Evolutionary conservation across 2,888 invertebrate species (phyloP), one percentile per base, ranked within the genome.

Genomic region (Hoplodrina blanda): DNA sequence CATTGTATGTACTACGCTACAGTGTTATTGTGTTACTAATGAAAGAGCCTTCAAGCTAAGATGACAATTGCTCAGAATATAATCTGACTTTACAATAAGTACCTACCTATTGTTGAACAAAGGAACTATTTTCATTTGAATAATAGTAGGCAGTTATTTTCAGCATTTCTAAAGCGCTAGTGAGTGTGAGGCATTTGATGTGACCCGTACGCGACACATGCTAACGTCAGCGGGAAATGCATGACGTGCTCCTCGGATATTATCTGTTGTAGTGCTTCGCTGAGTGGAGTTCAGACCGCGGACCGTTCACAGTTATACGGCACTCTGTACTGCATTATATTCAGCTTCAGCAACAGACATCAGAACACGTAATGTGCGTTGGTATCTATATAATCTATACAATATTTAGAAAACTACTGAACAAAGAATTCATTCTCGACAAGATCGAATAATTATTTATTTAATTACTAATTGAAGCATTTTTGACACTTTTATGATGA

Each of bases 161-260:
- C 44, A 37, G 13, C 19, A 6, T 20, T 33, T 46, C 37, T n/a
- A 15, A 33, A 33, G 33, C 33, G 20, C 33, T 69, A 10, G 8
- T 57, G 6, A n/a, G 15, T 53, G 19, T 30, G 30, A 37, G 8
- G 20, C 25, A 25, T 46, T 53, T 19, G 2, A 49, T 5, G 17
- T n/a, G 11, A 10, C 7, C 2, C 37, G 11, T 20, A 5, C 8
- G 33, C 19, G 25, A 11, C n/a, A 33, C 10, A 20, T 5, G 44
- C 20, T 69, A 25, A 46, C 33, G 52, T 46, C 17, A 59, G n/a
- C 13, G 17, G 44, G 20, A 57, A 57, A 20, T 44, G 52, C 50
- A 44, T 50, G 41, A 17, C 15, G 13, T 13, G 6, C 4, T 17
- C 19, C 2, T 30, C 30, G 49, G 41, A 20, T 44, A 44, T 19